Base-by-base conservation (phyloP, 2,113 vertebrate species). In the Jacana jacana region DNA sequence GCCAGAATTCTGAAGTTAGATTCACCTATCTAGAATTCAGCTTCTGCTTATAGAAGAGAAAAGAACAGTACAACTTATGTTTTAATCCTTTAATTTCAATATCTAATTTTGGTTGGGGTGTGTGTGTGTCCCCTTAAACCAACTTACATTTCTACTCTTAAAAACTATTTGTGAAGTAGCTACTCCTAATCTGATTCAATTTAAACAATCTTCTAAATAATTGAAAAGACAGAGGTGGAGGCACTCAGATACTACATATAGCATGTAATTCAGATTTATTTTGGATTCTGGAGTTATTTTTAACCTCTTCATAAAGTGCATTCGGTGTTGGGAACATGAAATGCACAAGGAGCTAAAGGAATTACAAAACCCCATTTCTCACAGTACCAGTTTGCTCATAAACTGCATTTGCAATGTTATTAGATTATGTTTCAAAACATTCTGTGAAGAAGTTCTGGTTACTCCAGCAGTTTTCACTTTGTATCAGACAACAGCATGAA, bases 181-280 rank as follows among this genome's bases (percentile, higher is more conserved):
- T 82, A 25, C 58, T n/a, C 2, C 25, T 11, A 58, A 81, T 81
- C 52, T 52, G 31, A 82, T 86, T 91, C 22, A 9, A 83, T 71
- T 84, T 83, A 66, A 92, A 80, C 51, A 78, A 39, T 49, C 54
- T 69, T 94, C 93, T 91, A 95, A 97, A 91, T 95, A 96, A 96
- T 13, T 93, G 61, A 96, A 95, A 96, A 58, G 55, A 78, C 69
- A 87, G 17, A 48, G 39, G 81, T 86, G 63, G 61, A 40, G 1
- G 28, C 28, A 76, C 22, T 81, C 46, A 54, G 33, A 78, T 60
- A 71, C 28, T n/a, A 79, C 33, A 82, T 9, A 22, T 3, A 92
- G 76, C 80, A 97, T 48, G 65, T 88, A 65, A 66, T 60, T 72
- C 84, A 51, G 70, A 42, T 61, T 39, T 8, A 60, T 93, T 95